These are phyloP conservation scores for Paguma larvata DNA, from an alignment of 2,797 vertebrate genomes.

Conservation along the genomic window DNA sequence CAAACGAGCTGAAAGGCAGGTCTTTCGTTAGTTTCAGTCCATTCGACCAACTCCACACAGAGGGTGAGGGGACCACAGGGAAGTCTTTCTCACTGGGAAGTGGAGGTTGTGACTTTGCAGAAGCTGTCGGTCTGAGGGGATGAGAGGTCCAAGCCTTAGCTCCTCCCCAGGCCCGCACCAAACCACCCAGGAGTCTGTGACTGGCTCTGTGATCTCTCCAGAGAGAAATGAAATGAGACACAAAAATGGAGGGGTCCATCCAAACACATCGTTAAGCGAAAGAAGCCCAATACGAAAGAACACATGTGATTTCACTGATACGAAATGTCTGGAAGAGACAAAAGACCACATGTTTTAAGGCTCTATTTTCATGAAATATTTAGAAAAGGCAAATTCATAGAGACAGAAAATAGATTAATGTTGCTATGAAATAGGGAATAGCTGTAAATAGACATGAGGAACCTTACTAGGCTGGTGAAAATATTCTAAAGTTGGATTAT, in stretches of 20 bases:
- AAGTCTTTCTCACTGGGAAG: neutral
- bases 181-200: neutral
- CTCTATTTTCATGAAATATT: neutral
- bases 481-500: neutral
- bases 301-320: neutral
- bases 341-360: neutral
- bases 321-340: neutral
- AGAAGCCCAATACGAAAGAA: neutral
- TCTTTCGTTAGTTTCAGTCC: neutral
- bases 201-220: neutral
- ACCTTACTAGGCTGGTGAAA: neutral
- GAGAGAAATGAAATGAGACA: neutral
- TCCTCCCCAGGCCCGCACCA: neutral
- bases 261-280: neutral
- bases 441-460: neutral
- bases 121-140: neutral
- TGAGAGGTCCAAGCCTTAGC: neutral
- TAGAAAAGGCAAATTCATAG: neutral
- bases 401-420: neutral
- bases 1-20: neutral
- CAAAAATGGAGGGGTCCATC: neutral
- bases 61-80: neutral
- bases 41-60: neutral
- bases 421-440: neutral
- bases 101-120: neutral